Conservation (phyloP, 2,888 invertebrate genomes). For the Gasteruption jaculator region DNA sequence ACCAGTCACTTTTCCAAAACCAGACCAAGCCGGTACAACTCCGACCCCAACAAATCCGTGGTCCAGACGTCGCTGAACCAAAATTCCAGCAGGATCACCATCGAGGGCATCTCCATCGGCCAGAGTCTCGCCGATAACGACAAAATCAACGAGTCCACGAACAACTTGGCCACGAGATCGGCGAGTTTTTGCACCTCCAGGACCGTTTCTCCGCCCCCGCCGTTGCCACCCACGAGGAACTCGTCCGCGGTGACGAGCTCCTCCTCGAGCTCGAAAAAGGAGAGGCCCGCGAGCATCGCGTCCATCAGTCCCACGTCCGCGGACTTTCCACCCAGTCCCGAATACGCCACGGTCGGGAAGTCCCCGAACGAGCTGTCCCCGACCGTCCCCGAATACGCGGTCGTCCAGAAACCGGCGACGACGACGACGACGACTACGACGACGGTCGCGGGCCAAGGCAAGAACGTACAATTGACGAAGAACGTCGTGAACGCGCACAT, state of each 20-base stretch:
- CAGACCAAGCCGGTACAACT: constrained; percentile 61
- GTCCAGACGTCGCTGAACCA: constrained; percentile 48
- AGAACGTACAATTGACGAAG: constrained; percentile 10
- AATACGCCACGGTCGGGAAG: constrained; percentile 42
- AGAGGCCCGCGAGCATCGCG: constrained; percentile 41
- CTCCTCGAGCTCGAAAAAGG: constrained; percentile 31
- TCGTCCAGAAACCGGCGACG: constrained; percentile 35
- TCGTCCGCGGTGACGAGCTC: no score
- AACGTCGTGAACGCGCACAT: no score
- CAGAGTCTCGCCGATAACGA: constrained; percentile 23
- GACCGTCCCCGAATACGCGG: constrained; percentile 44
- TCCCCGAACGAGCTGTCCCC: constrained; percentile 37
- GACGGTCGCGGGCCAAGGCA: constrained; percentile 2
- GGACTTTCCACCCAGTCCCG: constrained; percentile 36
- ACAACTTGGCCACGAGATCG: constrained; percentile 52
- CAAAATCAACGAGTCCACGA: constrained; percentile 21
- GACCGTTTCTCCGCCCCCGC: constrained; percentile 53
- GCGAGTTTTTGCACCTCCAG: constrained; percentile 58
- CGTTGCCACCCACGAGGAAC: constrained; percentile 42
- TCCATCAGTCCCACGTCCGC: constrained; percentile 30
- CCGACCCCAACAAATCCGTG: constrained; percentile 62
- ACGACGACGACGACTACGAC: no score
- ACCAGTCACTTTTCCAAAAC: constrained; percentile 85
- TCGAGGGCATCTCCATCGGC: constrained; percentile 23
- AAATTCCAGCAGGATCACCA: constrained; percentile 32